phyloP scores from a whole-genome alignment of 1,140 invertebrate genomes.

The Tribolium madens region DNA sequence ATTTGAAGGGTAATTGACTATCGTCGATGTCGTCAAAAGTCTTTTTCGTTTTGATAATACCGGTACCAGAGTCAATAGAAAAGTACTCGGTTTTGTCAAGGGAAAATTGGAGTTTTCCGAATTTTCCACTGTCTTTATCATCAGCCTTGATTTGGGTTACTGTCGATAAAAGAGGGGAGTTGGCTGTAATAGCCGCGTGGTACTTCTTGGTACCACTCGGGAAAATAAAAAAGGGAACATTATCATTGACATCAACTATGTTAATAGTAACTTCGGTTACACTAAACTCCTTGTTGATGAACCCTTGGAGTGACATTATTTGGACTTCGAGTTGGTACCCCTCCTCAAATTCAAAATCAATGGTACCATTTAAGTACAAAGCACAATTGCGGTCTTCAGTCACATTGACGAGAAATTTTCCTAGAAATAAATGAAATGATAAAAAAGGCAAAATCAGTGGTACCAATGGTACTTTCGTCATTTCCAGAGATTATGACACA shows the following conservation, averaged over 20 bases:
- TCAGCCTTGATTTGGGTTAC: constrained; percentile 83
- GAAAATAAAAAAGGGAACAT: constrained; percentile 84
- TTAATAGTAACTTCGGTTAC: constrained; percentile 83
- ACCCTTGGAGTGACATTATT: constrained; percentile 80
- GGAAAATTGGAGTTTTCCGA: constrained; percentile 80
- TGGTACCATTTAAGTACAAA: constrained; percentile 74
- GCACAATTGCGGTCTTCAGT: constrained; percentile 85
- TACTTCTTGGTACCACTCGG: constrained; percentile 72
- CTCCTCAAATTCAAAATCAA: constrained; percentile 82
- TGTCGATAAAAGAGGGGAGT: constrained; percentile 78
- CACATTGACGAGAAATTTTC: constrained; percentile 78
- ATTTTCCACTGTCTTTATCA: constrained; percentile 85
- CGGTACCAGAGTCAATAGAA: constrained; percentile 77
- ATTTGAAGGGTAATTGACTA: constrained; percentile 77
- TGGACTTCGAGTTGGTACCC: constrained; percentile 82
- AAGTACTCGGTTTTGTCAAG: constrained; percentile 78
- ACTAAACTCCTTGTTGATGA: constrained; percentile 80
- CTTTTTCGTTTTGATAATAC: constrained; percentile 79
- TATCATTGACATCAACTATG: constrained; percentile 89
- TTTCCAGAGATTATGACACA: constrained; percentile 83
- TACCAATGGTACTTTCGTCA: constrained; percentile 67
- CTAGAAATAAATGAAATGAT: constrained; percentile 64
- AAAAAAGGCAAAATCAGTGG: too few species aligned
- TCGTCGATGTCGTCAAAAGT: constrained; percentile 76
- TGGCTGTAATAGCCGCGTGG: constrained; percentile 78